phyloP scores from a whole-genome alignment of 2,797 vertebrate species.

The Peromyscus eremicus region DNA sequence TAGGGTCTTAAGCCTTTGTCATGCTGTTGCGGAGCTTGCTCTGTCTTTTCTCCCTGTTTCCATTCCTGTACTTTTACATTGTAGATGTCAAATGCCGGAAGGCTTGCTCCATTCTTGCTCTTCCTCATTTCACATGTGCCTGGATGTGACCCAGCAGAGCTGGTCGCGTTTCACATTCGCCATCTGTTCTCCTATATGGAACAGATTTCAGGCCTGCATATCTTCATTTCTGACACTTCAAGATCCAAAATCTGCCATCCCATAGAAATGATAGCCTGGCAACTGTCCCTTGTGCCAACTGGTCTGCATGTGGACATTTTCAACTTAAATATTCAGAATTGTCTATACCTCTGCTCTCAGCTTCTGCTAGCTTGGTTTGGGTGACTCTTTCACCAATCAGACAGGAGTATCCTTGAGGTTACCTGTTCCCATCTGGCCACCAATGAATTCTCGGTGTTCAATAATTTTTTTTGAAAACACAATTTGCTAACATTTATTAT shows the following conservation, averaged over 20 bases:
- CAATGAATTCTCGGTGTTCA: not conserved
- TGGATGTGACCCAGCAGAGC: not conserved
- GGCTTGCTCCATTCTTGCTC: not conserved
- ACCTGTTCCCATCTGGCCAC: not conserved
- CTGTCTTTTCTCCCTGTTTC: not conserved
- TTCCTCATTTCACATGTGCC: not conserved
- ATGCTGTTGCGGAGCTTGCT: not conserved
- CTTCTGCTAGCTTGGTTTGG: not conserved
- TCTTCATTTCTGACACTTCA: slow-evolving; percentile 41
- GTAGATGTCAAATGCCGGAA: not conserved
- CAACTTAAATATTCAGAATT: not conserved
- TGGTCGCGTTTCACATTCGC: slow-evolving; percentile 46
- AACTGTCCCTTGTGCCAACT: slow-evolving; percentile 44
- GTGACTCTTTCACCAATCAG: not conserved
- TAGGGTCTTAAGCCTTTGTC: not conserved
- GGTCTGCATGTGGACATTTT: slow-evolving; percentile 20
- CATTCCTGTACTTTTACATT: not conserved
- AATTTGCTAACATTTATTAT: not conserved
- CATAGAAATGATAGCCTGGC: not conserved
- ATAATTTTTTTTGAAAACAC: not conserved
- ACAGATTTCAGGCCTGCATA: slow-evolving; percentile 62
- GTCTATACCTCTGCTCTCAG: not conserved
- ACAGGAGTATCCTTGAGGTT: not conserved
- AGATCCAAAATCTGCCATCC: not conserved
- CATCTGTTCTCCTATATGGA: slow-evolving; percentile 56